Conservation (phyloP, 2,888 invertebrate species). For the Ichneumoninae sp. region DNA sequence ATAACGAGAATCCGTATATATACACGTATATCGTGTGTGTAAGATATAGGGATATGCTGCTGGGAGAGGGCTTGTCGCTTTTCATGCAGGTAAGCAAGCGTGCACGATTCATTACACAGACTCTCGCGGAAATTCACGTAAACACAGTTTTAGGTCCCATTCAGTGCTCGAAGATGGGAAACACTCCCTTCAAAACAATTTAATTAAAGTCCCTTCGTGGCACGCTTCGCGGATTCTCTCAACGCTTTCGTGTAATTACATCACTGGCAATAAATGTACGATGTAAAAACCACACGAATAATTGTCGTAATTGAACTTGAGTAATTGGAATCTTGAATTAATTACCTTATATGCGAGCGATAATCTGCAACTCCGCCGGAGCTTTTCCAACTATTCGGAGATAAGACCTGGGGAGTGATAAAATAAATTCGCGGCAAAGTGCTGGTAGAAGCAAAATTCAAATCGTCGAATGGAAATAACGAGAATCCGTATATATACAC, state of each 20-base stretch:
- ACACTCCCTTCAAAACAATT: background rate
- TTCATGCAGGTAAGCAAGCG: slow-evolving; percentile 80
- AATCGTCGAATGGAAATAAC: slow-evolving; percentile 42
- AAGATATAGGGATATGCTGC: slow-evolving; percentile 84
- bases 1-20: slow-evolving; percentile 38
- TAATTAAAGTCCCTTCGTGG: background rate
- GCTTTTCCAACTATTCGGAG: slow-evolving; percentile 5
- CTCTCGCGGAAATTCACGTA: background rate
- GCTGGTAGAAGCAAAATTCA: slow-evolving; percentile 17
- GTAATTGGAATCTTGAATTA: background rate
- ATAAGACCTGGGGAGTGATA: slow-evolving; percentile 2
- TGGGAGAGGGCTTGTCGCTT: slow-evolving; percentile 82
- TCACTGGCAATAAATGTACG: background rate
- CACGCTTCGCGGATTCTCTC: background rate
- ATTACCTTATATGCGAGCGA: background rate
- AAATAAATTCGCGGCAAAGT: slow-evolving; percentile 14
- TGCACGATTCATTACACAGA: slow-evolving; percentile 22
- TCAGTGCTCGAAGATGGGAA: background rate
- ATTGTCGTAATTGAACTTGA: background rate
- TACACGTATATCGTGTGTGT: slow-evolving; percentile 10
- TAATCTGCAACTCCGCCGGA: slow-evolving; percentile 4
- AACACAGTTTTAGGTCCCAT: background rate
- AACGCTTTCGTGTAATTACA: background rate
- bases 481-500: slow-evolving; percentile 21
- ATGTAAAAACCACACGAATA: background rate